Percentiles rank a stretch among this genome's conserved stretches.
Evolutionary conservation across 2,797 vertebrate species (phyloP).

Genomic region (Rhabdophis nuchalis): DNA sequence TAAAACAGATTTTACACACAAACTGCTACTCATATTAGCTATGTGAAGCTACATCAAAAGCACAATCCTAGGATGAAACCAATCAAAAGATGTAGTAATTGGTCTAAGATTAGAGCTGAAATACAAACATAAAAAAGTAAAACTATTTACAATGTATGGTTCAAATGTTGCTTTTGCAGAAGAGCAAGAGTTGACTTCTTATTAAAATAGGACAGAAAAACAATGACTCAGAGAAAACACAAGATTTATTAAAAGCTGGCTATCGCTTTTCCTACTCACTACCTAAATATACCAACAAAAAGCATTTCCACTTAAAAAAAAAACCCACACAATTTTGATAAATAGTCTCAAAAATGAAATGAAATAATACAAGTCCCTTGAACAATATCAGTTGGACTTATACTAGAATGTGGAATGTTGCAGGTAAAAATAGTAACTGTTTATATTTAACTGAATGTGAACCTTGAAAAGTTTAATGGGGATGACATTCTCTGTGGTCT

Average conservation of each 20-base stretch:
- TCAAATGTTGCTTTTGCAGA: constrained; percentile 65
- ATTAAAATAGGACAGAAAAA: constrained; percentile 66
- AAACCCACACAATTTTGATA: constrained; percentile 58
- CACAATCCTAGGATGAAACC: constrained; percentile 68
- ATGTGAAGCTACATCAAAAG: constrained; percentile 73
- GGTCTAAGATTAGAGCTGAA: constrained; percentile 9
- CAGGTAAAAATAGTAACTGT: constrained; percentile 64
- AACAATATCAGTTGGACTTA: constrained; percentile 71
- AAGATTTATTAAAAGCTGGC: constrained; percentile 56
- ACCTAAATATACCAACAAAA: constrained; percentile 71
- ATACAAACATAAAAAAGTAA: constrained; percentile 66
- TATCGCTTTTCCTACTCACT: constrained; percentile 66
- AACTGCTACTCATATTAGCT: constrained; percentile 71
- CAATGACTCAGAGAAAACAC: constrained; percentile 1
- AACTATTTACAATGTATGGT: constrained; percentile 69
- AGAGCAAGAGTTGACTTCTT: constrained; percentile 70
- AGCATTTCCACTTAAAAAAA: constrained; percentile 61
- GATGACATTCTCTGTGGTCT: constrained; percentile 54
- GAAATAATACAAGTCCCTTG: constrained; percentile 61
- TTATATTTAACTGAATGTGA: constrained; percentile 72
- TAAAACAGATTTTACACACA: constrained; percentile 78
- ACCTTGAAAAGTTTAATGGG: constrained; percentile 60
- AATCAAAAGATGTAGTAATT: constrained; percentile 60
- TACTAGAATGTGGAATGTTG: constrained; percentile 73
- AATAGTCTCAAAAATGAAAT: constrained; percentile 65